Percentiles rank a stretch among this genome's conserved stretches.
Evolutionary conservation across 2,113 vertebrate species (phyloP).

Genomic region (Aldabrachelys gigantea): DNA sequence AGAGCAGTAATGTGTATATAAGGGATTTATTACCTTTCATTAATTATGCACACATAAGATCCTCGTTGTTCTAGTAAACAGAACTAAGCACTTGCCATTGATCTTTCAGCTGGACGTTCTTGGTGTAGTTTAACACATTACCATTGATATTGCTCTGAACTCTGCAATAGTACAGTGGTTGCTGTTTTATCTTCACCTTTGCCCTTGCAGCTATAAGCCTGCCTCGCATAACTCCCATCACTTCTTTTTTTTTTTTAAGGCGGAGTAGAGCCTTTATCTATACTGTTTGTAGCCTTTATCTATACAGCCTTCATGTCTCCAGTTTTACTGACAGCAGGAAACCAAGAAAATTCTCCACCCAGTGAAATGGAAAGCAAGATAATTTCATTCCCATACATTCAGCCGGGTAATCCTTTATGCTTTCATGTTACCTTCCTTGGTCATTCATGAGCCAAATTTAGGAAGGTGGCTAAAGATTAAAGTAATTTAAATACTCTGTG

Average conservation of each 20-base stretch:
- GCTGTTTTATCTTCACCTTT: neutral
- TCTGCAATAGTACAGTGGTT: neutral
- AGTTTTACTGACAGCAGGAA: neutral
- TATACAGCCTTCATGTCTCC: neutral
- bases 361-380: neutral
- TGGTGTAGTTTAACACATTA: neutral
- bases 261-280: neutral
- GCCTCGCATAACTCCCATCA: neutral
- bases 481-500: neutral
- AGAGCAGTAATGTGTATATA: neutral
- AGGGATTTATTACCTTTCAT: neutral
- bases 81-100: neutral
- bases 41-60: neutral
- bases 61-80: neutral
- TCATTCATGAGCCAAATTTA: neutral
- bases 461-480: neutral
- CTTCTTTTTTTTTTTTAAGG: neutral
- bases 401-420: neutral
- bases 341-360: neutral
- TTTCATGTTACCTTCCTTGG: neutral
- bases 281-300: neutral
- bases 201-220: neutral
- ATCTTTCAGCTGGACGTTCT: neutral
- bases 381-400: neutral
- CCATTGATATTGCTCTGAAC: neutral